phyloP scores from a whole-genome alignment of 2,113 vertebrate species.

The Tympanuchus pallidicinctus region DNA sequence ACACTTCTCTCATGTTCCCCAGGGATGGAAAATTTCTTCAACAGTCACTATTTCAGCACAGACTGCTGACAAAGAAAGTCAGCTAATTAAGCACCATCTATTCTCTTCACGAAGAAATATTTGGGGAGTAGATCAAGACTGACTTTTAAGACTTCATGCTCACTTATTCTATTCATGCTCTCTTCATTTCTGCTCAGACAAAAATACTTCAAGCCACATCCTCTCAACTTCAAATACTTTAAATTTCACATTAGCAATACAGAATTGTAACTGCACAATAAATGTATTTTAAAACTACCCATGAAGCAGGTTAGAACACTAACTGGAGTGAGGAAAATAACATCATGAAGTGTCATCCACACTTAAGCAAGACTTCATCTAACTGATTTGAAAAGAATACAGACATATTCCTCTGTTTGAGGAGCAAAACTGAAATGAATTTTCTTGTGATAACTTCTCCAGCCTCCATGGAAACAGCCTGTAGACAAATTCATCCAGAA shows the following conservation, averaged over 20 bases:
- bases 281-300: background rate
- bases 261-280: background rate
- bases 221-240: background rate
- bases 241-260: background rate
- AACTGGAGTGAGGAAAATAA: background rate
- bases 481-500: conserved; percentile 5
- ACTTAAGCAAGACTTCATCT: background rate
- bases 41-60: background rate
- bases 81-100: background rate
- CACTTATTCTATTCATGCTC: background rate
- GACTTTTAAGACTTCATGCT: background rate
- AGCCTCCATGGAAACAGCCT: background rate
- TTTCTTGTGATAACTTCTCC: background rate
- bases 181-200: background rate
- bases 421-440: background rate
- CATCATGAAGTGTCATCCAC: background rate
- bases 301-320: background rate
- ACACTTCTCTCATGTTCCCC: background rate
- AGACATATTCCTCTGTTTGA: background rate
- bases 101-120: background rate
- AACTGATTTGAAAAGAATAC: background rate
- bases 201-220: background rate
- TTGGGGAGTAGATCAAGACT: background rate
- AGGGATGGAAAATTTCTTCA: background rate
- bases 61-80: background rate